Evolutionary conservation across 1,140 invertebrate genomes (phyloP).

Genomic region (Drosophila bocqueti): DNA sequence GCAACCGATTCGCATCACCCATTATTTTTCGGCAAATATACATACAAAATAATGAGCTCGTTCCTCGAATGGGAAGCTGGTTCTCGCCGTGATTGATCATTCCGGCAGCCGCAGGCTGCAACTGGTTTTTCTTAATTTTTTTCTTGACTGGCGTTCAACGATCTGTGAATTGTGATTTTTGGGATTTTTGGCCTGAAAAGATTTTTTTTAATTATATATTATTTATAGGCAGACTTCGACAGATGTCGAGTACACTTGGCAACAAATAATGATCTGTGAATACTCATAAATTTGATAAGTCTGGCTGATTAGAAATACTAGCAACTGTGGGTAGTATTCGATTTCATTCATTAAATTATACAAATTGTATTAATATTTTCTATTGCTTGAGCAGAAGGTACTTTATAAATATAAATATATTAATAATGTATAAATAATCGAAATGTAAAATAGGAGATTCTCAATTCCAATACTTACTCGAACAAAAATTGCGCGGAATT

Average conservation of each 20-base stretch:
- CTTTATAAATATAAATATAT: not conserved
- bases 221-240: slow-evolving; percentile 1
- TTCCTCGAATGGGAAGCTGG: slow-evolving; percentile 22
- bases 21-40: slow-evolving; percentile 4
- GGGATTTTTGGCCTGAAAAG: slow-evolving; percentile 17
- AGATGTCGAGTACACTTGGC: slow-evolving; percentile 9
- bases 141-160: slow-evolving; percentile 25
- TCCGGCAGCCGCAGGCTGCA: slow-evolving; percentile 43
- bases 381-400: not conserved
- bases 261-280: slow-evolving; percentile 8
- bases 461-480: not conserved
- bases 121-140: slow-evolving; percentile 33
- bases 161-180: slow-evolving; percentile 27
- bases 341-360: slow-evolving; percentile 5
- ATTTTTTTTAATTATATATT: slow-evolving; percentile 14
- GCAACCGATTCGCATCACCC: slow-evolving; percentile 23
- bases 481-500: not conserved
- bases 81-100: slow-evolving; percentile 34
- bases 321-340: not conserved
- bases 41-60: not conserved
- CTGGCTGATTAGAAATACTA: slow-evolving; percentile 5
- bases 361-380: not conserved
- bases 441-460: not conserved
- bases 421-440: not conserved
- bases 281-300: slow-evolving; percentile 4